These are phyloP conservation scores for Epsilonema sp. DNA, from an alignment of 2,888 invertebrate genomes.

Conservation along the genomic window DNA sequence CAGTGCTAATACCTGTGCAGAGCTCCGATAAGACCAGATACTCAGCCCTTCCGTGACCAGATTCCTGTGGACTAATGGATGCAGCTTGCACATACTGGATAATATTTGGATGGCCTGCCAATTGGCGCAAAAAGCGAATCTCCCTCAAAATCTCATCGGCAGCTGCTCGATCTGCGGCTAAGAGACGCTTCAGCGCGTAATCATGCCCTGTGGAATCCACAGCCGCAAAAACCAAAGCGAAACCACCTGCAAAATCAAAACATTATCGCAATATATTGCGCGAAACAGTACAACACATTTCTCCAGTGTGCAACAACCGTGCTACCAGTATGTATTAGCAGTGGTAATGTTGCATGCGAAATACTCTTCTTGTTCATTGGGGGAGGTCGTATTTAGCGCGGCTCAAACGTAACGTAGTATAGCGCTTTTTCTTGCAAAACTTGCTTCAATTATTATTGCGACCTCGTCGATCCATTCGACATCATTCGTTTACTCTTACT, in stretches of 20 bases:
- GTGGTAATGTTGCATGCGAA: neutral
- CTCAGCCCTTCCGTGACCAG: constrained; percentile 61
- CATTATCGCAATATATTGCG: neutral
- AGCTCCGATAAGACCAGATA: constrained; percentile 77
- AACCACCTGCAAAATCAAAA: constrained; percentile 31
- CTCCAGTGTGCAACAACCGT: too few species aligned
- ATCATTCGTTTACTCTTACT: too few species aligned
- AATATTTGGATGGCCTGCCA: constrained; percentile 75
- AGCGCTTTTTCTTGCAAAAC: too few species aligned
- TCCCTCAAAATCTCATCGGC: constrained; percentile 32
- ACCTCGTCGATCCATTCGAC: too few species aligned
- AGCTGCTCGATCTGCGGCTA: constrained; percentile 35
- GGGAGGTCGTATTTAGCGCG: too few species aligned
- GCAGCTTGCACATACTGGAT: constrained; percentile 68
- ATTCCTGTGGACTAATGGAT: constrained; percentile 55
- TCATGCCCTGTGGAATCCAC: constrained; percentile 33
- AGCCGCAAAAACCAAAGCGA: constrained; percentile 36
- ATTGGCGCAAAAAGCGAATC: constrained; percentile 31
- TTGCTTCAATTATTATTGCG: too few species aligned
- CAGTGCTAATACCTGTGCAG: constrained; percentile 70
- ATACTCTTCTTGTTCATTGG: neutral
- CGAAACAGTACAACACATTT: neutral
- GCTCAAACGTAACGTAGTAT: too few species aligned
- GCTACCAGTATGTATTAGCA: neutral
- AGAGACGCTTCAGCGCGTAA: constrained; percentile 36